Conservation (phyloP, 1,140 invertebrate species). For the Sipha flava region DNA sequence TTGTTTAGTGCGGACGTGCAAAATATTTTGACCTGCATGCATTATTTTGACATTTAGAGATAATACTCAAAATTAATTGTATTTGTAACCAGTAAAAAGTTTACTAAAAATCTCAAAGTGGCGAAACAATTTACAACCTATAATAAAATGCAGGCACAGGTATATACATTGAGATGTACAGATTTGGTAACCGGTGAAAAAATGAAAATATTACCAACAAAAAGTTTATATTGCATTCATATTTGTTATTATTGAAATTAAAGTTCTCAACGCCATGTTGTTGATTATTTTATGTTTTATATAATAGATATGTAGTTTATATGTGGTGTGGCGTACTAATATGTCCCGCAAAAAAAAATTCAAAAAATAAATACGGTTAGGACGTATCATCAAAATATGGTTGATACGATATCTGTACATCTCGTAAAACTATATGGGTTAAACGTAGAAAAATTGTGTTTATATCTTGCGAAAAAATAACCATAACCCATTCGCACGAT, state of each 20-base stretch:
- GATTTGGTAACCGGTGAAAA: not conserved
- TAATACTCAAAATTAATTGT: not conserved
- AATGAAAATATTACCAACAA: too few species aligned
- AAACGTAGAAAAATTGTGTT: not conserved
- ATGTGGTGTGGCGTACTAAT: too few species aligned
- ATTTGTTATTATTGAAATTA: too few species aligned
- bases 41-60: constrained; percentile 10
- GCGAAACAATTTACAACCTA: not conserved
- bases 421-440: not conserved
- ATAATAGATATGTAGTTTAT: too few species aligned
- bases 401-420: not conserved
- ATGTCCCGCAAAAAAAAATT: too few species aligned
- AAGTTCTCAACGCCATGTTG: too few species aligned
- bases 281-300: too few species aligned
- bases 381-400: not conserved
- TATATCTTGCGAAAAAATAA: not conserved
- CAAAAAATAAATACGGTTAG: too few species aligned
- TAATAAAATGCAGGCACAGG: not conserved
- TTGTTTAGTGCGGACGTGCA: constrained; percentile 22
- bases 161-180: not conserved
- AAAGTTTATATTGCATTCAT: too few species aligned
- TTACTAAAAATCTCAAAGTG: not conserved
- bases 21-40: constrained; percentile 5
- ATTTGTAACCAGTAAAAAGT: not conserved
- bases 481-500: too few species aligned